Conservation (phyloP, 1,140 invertebrate genomes). For the Ceratina calcarata region DNA sequence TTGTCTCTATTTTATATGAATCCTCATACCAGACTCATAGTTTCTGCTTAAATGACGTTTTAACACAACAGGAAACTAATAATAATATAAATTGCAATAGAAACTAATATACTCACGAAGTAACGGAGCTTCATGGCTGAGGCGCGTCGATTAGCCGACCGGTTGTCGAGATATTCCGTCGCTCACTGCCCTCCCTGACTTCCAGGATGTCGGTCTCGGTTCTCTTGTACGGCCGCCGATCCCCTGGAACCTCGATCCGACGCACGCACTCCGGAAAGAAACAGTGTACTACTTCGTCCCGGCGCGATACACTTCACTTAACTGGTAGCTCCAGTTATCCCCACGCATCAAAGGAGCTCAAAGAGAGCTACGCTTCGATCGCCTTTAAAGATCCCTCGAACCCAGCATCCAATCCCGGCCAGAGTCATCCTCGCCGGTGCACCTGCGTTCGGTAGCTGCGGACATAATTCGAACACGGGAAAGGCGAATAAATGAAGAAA, state of each 20-base stretch:
- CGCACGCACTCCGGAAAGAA: conserved; percentile 67
- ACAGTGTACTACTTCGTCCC: conserved; percentile 72
- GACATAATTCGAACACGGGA: neutral
- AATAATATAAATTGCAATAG: too few species aligned
- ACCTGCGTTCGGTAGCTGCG: neutral
- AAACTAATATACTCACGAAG: conserved; percentile 44
- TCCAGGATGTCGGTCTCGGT: conserved; percentile 41
- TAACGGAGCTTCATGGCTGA: conserved; percentile 67
- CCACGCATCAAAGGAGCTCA: conserved; percentile 61
- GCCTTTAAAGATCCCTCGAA: conserved; percentile 45
- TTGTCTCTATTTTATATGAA: too few species aligned
- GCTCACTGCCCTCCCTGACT: neutral
- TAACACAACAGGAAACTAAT: neutral
- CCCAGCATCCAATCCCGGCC: conserved; percentile 25
- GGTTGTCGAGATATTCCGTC: conserved; percentile 48
- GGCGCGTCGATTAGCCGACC: conserved; percentile 44
- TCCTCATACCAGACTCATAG: neutral
- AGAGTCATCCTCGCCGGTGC: neutral
- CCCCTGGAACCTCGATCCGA: conserved; percentile 44
- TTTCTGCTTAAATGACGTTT: neutral
- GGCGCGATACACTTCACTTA: conserved; percentile 76
- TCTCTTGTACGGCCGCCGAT: conserved; percentile 17
- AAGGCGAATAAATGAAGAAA: too few species aligned
- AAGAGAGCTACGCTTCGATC: conserved; percentile 45
- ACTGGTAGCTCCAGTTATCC: conserved; percentile 77